Evolutionary conservation across 1,140 invertebrate species (phyloP).

Genomic region (Tenebrio molitor): DNA sequence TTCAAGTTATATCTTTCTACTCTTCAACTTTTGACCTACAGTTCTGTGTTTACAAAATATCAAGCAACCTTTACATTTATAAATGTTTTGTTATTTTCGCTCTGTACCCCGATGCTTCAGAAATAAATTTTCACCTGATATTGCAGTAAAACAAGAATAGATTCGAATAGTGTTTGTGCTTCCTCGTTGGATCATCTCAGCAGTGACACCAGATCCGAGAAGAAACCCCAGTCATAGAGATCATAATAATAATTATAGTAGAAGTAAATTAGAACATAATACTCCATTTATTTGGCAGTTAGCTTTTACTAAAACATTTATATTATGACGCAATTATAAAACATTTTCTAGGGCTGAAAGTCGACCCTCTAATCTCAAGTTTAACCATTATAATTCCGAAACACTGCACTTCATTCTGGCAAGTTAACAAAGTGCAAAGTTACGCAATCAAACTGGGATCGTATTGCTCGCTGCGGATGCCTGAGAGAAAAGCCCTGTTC

Average conservation of each 20-base stretch:
- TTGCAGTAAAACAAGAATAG: no score
- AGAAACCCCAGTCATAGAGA: slow-evolving; percentile 1
- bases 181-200: no score
- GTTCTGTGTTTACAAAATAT: no score
- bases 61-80: no score
- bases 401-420: slow-evolving; percentile 60
- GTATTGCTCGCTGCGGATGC: slow-evolving; percentile 48
- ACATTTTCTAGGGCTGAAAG: slow-evolving; percentile 44
- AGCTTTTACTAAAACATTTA: slow-evolving; percentile 50
- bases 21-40: no score
- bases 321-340: slow-evolving; percentile 48
- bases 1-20: no score
- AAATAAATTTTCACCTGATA: no score
- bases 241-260: slow-evolving; percentile 29
- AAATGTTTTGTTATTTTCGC: no score
- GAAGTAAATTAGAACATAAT: slow-evolving; percentile 44
- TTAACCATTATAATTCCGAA: slow-evolving; percentile 62
- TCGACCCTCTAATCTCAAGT: slow-evolving; percentile 56
- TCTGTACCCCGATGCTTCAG: no score
- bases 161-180: no score
- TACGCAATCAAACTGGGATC: slow-evolving; percentile 59
- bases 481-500: slow-evolving; percentile 44
- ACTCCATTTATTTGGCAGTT: slow-evolving; percentile 47
- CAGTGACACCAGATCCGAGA: background rate
- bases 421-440: slow-evolving; percentile 62